phyloP scores from a whole-genome alignment of 2,888 invertebrate species.

The Andricus quercusramuli region DNA sequence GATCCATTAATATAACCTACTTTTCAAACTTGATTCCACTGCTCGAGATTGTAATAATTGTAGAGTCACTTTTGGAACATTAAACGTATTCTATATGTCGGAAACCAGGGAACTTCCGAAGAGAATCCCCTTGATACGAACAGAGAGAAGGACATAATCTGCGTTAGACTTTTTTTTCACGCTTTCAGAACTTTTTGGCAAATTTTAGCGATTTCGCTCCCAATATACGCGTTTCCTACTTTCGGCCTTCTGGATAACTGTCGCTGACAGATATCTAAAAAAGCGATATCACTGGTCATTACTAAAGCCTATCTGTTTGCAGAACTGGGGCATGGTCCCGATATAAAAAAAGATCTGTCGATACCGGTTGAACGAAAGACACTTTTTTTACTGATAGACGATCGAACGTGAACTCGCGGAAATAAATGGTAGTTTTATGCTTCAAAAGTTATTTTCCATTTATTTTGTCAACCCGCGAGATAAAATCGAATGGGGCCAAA shows the following conservation, averaged over 20 bases:
- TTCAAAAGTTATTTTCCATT: not conserved
- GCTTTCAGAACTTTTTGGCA: conserved; percentile 17
- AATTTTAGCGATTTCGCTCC: conserved; percentile 14
- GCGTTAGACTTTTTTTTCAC: not conserved
- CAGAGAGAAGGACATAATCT: conserved; percentile 22
- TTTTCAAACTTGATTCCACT: conserved; percentile 59
- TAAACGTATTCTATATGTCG: conserved; percentile 13
- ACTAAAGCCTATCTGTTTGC: conserved; percentile 10
- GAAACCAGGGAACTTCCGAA: not conserved
- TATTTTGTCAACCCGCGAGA: not conserved
- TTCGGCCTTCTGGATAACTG: conserved; percentile 5
- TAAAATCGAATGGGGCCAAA: too few relatives aligned
- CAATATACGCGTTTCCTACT: conserved; percentile 13
- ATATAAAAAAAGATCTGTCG: conserved; percentile 3
- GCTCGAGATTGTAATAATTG: conserved; percentile 58
- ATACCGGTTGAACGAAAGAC: conserved; percentile 17
- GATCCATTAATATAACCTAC: conserved; percentile 57
- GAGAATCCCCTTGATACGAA: conserved; percentile 22
- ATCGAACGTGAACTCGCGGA: not conserved
- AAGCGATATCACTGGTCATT: conserved; percentile 15
- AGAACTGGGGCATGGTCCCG: conserved; percentile 14
- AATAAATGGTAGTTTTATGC: not conserved
- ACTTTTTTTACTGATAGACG: not conserved
- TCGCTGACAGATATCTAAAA: not conserved
- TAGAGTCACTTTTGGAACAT: conserved; percentile 59